Base-by-base conservation (phyloP, 1,140 invertebrate genomes). In the Drosophila biarmipes region DNA sequence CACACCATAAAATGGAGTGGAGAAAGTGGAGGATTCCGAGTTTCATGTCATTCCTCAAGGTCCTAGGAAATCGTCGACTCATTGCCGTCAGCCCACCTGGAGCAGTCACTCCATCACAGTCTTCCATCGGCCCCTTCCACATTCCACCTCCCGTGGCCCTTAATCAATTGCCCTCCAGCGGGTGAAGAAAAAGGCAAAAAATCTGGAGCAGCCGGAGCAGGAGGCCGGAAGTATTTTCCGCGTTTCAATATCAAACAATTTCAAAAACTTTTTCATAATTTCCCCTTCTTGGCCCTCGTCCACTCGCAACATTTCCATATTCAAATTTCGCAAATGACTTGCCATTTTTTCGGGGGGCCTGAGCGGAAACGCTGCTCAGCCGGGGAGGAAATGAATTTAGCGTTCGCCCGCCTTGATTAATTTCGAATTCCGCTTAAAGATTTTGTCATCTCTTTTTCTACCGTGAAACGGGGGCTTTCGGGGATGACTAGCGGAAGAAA, bases 301-400 rank as follows among this genome's bases (percentile, higher is more conserved):
- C 58, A 46, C 55, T 43, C 37, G 45, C 68, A 43, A 29, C 71
- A 81, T 82, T 78, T 82, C 62, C 79, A 82, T 82, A 82, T 82
- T 77, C 76, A 78, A 78, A 78, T 78, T 82, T 72, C 45, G 37
- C 68, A 73, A 68, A 68, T 81, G 79, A 81, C 79, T 76, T 43
- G 78, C 73, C 77, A 42, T 29, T 72, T 42, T 11, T 51, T 29
- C 1, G 15, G n/a, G 24, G 21, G 17, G 8, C 6, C 14, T 5
- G 6, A 57, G 49, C 19, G 46, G 58, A 71, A 78, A 71, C 63
- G 49, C 62, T 55, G 56, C 75, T 66, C 45, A 40, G 61, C n/a
- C 53, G 24, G 17, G 43, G 24, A 78, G 51, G 57, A 85, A 73
- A 80, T 79, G 71, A 62, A 76, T 85, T 76, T 69, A 76, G 51